A percentile compares a stretch with the other conserved stretches of the same genome.
These are phyloP conservation scores for Drosophila grimshawi DNA, from an alignment of 1,140 invertebrate genomes.

Conservation along the genomic window DNA sequence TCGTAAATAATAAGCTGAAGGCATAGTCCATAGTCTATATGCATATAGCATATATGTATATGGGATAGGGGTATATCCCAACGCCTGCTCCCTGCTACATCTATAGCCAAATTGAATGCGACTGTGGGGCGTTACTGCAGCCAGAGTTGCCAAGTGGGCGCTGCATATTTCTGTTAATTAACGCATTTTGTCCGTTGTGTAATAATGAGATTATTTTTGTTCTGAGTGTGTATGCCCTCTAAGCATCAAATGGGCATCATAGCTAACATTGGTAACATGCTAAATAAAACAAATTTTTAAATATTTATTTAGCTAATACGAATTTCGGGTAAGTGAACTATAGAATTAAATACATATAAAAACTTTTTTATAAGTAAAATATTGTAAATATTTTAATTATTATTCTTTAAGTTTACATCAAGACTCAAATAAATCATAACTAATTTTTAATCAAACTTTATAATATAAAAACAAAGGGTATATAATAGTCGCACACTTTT, in stretches of 20 bases:
- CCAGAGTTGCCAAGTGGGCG: slow-evolving; percentile 64
- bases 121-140: slow-evolving; percentile 39
- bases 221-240: slow-evolving; percentile 15
- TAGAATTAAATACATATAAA: no score
- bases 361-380: no score
- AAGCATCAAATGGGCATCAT: background rate
- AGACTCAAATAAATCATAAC: no score
- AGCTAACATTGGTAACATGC: background rate
- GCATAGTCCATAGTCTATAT: slow-evolving; percentile 25
- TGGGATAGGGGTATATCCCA: background rate
- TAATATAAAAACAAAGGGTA: background rate
- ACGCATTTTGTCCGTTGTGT: slow-evolving; percentile 72
- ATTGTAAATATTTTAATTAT: no score
- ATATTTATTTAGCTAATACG: no score
- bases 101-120: slow-evolving; percentile 38
- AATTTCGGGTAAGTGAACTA: no score
- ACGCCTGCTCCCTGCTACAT: background rate
- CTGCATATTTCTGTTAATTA: slow-evolving; percentile 80
- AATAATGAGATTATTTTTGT: slow-evolving; percentile 54
- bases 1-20: slow-evolving; percentile 70
- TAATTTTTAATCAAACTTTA: no score
- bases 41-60: slow-evolving; percentile 10
- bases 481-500: no score
- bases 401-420: no score
- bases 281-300: no score